Conservation (phyloP, 92 coral and sea anemone genomes). For the Montipora capitata region DNA sequence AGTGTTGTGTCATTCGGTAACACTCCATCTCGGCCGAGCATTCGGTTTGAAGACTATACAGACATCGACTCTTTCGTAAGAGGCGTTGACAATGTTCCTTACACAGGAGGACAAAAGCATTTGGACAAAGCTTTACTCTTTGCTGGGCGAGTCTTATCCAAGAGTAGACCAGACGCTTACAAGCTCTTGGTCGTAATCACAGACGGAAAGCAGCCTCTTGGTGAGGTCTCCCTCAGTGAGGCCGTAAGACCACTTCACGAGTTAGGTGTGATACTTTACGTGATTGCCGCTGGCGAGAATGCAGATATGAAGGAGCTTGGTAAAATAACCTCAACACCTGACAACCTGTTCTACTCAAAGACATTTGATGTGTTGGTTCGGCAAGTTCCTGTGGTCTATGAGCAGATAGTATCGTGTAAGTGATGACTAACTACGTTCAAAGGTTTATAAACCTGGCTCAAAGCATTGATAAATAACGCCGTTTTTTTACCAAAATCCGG, state of each 20-base stretch:
- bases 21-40: slow-evolving; percentile 55
- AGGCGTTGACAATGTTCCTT: slow-evolving; percentile 73
- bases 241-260: slow-evolving; percentile 75
- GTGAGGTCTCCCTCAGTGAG: slow-evolving; percentile 66
- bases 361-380: slow-evolving; percentile 61
- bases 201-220: slow-evolving; percentile 78
- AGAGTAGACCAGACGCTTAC: slow-evolving; percentile 69
- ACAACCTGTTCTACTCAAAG: slow-evolving; percentile 71
- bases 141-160: slow-evolving; percentile 71
- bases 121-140: slow-evolving; percentile 72
- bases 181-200: slow-evolving; percentile 83
- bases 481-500: too few relatives aligned
- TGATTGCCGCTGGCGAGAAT: slow-evolving; percentile 81
- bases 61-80: slow-evolving; percentile 53
- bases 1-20: slow-evolving; percentile 82
- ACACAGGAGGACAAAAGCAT: slow-evolving; percentile 69
- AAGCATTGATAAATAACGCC: too few relatives aligned
- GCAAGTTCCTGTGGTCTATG: slow-evolving; percentile 59
- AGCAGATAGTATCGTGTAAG: slow-evolving; percentile 70
- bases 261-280: slow-evolving; percentile 74
- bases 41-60: slow-evolving; percentile 76
- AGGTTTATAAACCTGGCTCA: not conserved
- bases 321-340: slow-evolving; percentile 55
- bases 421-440: not conserved
- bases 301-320: slow-evolving; percentile 45